Percentiles rank a stretch among this genome's conserved stretches.
Evolutionary conservation across 1,140 invertebrate genomes (phyloP).

Genomic region (Papilio machaon): DNA sequence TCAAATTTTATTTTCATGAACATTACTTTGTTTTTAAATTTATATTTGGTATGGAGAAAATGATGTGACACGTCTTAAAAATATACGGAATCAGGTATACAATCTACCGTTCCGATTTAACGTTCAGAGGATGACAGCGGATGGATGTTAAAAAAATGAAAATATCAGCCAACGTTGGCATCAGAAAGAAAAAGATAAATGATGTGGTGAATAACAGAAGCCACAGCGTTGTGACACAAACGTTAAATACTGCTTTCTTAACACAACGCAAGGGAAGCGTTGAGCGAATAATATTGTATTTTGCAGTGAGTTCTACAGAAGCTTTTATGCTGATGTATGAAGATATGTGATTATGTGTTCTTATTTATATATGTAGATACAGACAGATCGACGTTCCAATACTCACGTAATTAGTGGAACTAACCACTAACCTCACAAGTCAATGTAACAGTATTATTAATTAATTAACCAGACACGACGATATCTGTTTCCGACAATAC

Average conservation of each 20-base stretch:
- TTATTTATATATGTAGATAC: not conserved
- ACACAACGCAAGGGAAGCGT: not conserved
- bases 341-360: not conserved
- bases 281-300: not conserved
- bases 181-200: not conserved
- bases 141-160: too few relatives aligned
- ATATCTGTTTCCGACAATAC: conserved; percentile 27
- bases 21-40: not conserved
- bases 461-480: conserved; percentile 1
- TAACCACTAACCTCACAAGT: conserved; percentile 34
- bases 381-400: not conserved
- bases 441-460: conserved; percentile 11
- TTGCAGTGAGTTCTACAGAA: not conserved
- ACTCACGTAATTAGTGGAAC: not conserved
- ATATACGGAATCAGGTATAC: too few relatives aligned
- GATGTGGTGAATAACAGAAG: not conserved
- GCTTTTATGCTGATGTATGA: not conserved
- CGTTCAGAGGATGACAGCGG: too few relatives aligned
- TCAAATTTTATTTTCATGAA: not conserved
- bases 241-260: conserved; percentile 1
- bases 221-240: not conserved
- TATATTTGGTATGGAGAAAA: not conserved
- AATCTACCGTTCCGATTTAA: too few relatives aligned
- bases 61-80: too few relatives aligned
- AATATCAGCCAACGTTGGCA: not conserved